Conservation (phyloP, 2,113 vertebrate genomes). For the Phyllostomus hastatus region DNA sequence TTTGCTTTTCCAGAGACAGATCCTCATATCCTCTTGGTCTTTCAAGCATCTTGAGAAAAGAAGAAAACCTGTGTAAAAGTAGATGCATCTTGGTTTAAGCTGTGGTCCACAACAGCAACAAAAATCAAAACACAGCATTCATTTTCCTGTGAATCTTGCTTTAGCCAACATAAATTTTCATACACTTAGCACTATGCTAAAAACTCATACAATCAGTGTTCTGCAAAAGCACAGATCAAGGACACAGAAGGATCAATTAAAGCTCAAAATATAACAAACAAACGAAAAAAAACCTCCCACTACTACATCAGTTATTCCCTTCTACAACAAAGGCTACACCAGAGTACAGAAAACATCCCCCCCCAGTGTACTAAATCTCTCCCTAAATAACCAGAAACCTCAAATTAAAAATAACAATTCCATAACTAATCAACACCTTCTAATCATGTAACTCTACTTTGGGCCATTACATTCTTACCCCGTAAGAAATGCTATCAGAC, state of each 20-base stretch:
- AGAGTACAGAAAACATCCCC: background rate
- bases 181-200: background rate
- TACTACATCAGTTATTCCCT: background rate
- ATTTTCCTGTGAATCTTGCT: background rate
- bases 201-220: background rate
- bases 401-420: background rate
- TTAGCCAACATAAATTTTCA: background rate
- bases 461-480: background rate
- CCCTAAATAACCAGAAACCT: background rate
- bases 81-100: constrained; percentile 7
- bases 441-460: background rate
- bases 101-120: background rate
- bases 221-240: background rate
- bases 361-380: background rate
- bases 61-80: constrained; percentile 73
- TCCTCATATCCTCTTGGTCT: constrained; percentile 73
- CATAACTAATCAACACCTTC: background rate
- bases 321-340: background rate
- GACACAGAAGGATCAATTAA: background rate
- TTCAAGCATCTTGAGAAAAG: constrained; percentile 81
- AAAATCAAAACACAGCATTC: background rate
- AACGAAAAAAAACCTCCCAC: background rate
- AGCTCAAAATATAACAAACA: background rate
- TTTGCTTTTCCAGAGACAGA: constrained; percentile 70
- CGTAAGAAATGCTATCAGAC: background rate